These are phyloP conservation scores for Chymomyza caudatula DNA, from an alignment of 2,888 invertebrate genomes.

Conservation along the genomic window DNA sequence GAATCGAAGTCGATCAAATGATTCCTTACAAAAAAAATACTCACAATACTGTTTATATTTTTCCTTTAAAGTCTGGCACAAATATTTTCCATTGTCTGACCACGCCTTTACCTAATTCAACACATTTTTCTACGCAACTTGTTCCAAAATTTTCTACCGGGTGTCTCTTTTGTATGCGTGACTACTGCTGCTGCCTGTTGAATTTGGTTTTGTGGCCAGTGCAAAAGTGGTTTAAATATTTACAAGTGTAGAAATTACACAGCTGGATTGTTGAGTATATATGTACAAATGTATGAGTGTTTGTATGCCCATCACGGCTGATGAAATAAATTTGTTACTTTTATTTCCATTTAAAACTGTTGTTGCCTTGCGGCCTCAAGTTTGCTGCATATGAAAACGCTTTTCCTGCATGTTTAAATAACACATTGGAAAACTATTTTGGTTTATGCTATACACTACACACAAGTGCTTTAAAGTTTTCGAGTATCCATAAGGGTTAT, in stretches of 20 bases:
- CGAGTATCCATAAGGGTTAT: neutral
- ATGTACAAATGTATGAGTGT: neutral
- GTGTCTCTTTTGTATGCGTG: too few species aligned
- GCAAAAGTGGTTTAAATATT: neutral
- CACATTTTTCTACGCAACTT: neutral
- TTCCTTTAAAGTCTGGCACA: too few species aligned
- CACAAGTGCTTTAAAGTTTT: neutral
- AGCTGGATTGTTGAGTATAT: neutral
- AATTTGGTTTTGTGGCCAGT: neutral
- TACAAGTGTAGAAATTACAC: neutral
- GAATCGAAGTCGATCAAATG: too few species aligned
- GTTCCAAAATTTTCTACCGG: neutral
- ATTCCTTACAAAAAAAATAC: too few species aligned
- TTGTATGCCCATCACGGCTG: neutral
- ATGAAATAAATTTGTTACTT: neutral
- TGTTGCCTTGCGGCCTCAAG: neutral
- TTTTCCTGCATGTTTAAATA: neutral
- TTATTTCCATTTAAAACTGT: neutral
- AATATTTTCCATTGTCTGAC: too few species aligned
- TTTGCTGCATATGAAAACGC: neutral
- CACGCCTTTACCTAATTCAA: neutral
- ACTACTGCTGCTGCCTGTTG: neutral
- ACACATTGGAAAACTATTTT: neutral
- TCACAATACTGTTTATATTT: too few species aligned
- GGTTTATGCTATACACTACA: neutral